Conservation (phyloP, 2,888 invertebrate genomes). For the Crepidodera aurea region DNA sequence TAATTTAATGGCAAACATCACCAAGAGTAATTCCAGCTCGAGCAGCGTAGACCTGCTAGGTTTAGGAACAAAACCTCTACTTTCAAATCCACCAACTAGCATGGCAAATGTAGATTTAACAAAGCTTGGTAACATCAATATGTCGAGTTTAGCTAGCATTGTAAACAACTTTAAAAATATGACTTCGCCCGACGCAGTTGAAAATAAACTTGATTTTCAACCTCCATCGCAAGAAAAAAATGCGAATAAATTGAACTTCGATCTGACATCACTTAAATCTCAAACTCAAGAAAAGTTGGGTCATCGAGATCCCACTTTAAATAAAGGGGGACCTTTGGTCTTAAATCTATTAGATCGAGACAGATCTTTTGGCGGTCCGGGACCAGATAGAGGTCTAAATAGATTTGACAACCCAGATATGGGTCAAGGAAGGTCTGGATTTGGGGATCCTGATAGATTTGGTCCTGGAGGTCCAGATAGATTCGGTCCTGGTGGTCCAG, state of each 20-base stretch:
- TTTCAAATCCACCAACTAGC: slow-evolving; percentile 21
- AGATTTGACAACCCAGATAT: no score
- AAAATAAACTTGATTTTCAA: slow-evolving; percentile 33
- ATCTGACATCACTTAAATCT: slow-evolving; percentile 15
- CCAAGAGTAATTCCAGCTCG: slow-evolving; percentile 34
- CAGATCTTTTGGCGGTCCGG: not conserved
- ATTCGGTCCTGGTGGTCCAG: not conserved
- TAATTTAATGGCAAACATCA: slow-evolving; percentile 67
- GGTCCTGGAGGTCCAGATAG: not conserved
- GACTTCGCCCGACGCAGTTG: slow-evolving; percentile 14
- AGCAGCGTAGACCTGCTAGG: slow-evolving; percentile 41
- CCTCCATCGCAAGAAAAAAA: slow-evolving; percentile 23
- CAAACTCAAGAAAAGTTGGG: not conserved
- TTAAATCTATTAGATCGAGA: slow-evolving; percentile 1
- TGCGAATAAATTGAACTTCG: slow-evolving; percentile 27
- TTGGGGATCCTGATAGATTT: not conserved
- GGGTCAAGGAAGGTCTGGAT: not conserved
- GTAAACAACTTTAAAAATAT: slow-evolving; percentile 50
- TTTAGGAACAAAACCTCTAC: slow-evolving; percentile 22
- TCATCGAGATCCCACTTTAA: not conserved
- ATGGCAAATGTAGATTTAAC: slow-evolving; percentile 44
- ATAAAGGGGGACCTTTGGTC: not conserved
- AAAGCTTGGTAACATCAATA: slow-evolving; percentile 47
- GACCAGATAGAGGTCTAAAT: no score
- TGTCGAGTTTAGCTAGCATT: slow-evolving; percentile 52